Evolutionary conservation across 1,140 invertebrate species (phyloP).

Genomic region (Zeugodacus cucurbitae): DNA sequence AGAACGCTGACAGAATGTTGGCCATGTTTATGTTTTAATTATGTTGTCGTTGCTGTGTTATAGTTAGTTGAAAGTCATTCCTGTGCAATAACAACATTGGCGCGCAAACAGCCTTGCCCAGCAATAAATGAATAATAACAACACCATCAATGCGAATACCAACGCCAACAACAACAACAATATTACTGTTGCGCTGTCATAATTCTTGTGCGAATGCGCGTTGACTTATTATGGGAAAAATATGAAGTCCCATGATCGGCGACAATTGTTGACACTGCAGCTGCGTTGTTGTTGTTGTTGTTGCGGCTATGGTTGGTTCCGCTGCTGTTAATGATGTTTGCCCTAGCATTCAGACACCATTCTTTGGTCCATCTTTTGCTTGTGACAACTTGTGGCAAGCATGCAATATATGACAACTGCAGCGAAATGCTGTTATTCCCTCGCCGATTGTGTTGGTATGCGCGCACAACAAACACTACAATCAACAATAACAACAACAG

Average conservation of each 20-base stretch:
- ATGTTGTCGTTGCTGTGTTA: conserved; percentile 30
- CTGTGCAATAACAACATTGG: neutral
- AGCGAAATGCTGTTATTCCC: neutral
- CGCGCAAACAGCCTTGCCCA: neutral
- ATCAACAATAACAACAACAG: neutral
- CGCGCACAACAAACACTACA: neutral
- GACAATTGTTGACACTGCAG: neutral
- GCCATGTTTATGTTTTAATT: conserved; percentile 38
- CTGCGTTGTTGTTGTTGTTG: neutral
- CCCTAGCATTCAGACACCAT: neutral
- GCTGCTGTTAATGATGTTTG: conserved; percentile 22
- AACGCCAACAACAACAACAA: neutral
- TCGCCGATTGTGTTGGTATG: conserved; percentile 27
- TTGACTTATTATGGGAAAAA: conserved; percentile 23
- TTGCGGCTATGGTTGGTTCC: neutral
- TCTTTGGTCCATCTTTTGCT: neutral
- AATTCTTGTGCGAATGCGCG: neutral
- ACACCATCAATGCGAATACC: neutral
- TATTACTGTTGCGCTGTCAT: neutral
- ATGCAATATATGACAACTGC: conserved; percentile 26
- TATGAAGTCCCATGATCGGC: conserved; percentile 10
- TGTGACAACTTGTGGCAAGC: neutral
- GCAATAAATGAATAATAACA: neutral
- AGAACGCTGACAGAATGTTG: neutral
- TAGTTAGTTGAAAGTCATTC: conserved; percentile 26